Base-by-base conservation (phyloP, 1,140 invertebrate species). In the Neocloeon triangulifer region DNA sequence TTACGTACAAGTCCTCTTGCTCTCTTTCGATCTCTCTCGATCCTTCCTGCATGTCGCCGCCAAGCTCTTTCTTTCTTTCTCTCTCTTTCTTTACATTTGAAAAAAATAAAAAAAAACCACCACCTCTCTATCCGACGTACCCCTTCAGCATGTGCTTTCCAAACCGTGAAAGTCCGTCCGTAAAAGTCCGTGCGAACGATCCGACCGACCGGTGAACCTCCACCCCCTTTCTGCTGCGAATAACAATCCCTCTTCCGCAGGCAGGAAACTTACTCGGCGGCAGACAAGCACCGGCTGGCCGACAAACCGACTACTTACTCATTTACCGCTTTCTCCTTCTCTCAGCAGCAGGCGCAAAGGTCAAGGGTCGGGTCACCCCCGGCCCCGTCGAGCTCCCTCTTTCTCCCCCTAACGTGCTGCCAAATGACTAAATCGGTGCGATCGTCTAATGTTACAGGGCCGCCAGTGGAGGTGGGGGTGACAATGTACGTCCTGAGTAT, bases 401-500 rank as follows among this genome's bases (percentile, higher is more conserved):
- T 16, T 5, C 27, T n/a, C 27, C 27, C 8, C 10, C 27, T 14
- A 2, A 9, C 3, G 8, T 18, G 23, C 30, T 31, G 13, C 21
- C 21, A n/a, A n/a, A n/a, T n/a, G n/a, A n/a, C 18, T 12, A 33
- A 23, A 20, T 33, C 16, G 15, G 10, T 14, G 53, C 56, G 48
- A 49, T 42, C 43, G 52, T 55, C 54, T 40, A 58, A 56, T 64
- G 66, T 82, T 82, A 44, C 76, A 88, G 82, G 81, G 76, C 73
- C 76, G 54, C 81, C 86, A 50, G 82, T 89, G 61, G 79, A 85
- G 62, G 84, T 92, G 51, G 84, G 84, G 56, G 82, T 94, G 62
- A 92, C 88, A 61, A 89, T 91, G 79, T 86, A 85, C 68, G 81
- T 94, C 61, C 79, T 89, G 61, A 88, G 81, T 71, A 92, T 95